These are phyloP conservation scores for Limnephilus lunatus DNA, from an alignment of 2,888 invertebrate genomes.

Conservation along the genomic window DNA sequence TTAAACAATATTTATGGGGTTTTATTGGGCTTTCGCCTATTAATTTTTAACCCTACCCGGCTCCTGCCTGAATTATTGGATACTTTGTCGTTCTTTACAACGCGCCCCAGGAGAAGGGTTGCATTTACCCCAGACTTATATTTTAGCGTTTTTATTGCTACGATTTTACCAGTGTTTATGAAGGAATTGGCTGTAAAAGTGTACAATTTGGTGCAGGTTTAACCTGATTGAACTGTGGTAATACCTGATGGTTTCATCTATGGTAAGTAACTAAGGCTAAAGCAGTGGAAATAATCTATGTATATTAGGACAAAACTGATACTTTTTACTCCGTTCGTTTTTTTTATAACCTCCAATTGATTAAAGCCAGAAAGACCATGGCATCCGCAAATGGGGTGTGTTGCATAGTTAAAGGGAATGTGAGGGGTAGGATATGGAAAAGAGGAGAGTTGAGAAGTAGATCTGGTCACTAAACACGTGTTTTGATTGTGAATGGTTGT, in stretches of 20 bases:
- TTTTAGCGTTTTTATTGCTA: background rate
- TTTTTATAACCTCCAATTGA: too few relatives aligned
- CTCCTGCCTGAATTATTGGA: slow-evolving; percentile 29
- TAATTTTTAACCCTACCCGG: slow-evolving; percentile 51
- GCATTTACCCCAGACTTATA: background rate
- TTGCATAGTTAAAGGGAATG: too few relatives aligned
- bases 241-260: background rate
- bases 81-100: slow-evolving; percentile 27
- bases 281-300: background rate
- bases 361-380: too few relatives aligned
- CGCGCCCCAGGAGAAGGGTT: background rate
- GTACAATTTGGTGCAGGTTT: background rate
- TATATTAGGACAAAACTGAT: background rate
- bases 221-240: background rate
- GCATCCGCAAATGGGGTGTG: too few relatives aligned
- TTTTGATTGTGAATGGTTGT: too few relatives aligned
- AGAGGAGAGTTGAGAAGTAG: too few relatives aligned
- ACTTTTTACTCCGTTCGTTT: too few relatives aligned
- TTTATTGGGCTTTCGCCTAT: slow-evolving; percentile 52
- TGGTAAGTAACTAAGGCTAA: background rate
- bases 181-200: background rate
- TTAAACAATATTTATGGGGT: slow-evolving; percentile 48
- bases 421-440: too few relatives aligned
- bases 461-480: too few relatives aligned
- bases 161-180: background rate